phyloP scores from a whole-genome alignment of 2,888 invertebrate genomes.

The Pecten maximus region DNA sequence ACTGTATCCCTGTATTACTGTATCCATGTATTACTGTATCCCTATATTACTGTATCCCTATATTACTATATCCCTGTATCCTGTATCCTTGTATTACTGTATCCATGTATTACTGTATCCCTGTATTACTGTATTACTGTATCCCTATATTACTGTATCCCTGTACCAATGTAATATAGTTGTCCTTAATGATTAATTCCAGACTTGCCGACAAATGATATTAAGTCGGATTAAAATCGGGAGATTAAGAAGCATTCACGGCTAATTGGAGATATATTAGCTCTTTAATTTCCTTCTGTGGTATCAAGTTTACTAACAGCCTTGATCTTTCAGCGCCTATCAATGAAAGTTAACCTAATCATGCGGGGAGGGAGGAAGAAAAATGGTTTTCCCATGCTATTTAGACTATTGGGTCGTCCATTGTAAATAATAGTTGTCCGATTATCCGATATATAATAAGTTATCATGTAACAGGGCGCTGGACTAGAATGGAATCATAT shows the following conservation, averaged over 20 bases:
- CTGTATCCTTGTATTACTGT: no score
- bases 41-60: no score
- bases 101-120: no score
- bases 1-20: no score
- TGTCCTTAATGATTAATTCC: neutral
- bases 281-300: neutral
- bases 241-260: neutral
- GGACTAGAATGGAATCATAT: neutral
- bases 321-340: conserved; percentile 3
- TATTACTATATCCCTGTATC: no score
- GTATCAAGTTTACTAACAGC: neutral
- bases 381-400: neutral
- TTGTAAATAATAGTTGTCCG: neutral
- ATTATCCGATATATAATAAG: conserved; percentile 8
- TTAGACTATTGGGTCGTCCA: neutral
- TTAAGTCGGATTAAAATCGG: neutral
- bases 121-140: no score
- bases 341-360: neutral
- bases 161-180: neutral
- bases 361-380: neutral
- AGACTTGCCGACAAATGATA: neutral
- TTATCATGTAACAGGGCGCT: neutral
- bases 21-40: no score
- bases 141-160: no score
- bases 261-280: neutral